phyloP scores from a whole-genome alignment of 1,140 invertebrate genomes.

The Drosophila ficusphila region DNA sequence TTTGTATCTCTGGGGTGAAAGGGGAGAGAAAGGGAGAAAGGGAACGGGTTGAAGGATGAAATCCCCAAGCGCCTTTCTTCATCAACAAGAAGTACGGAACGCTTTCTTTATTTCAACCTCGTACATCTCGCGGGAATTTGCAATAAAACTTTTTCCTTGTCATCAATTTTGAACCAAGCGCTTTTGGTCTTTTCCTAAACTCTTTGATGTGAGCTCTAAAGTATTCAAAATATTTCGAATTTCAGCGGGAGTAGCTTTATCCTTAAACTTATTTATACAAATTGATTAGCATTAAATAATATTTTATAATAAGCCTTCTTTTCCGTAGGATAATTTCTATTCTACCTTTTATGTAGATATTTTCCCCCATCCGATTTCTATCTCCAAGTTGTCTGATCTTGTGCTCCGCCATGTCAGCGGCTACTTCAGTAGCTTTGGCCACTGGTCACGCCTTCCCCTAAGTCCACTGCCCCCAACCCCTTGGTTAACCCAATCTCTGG shows the following conservation, averaged over 20 bases:
- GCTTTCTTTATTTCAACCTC: slow-evolving; percentile 16
- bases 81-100: background rate
- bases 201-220: background rate
- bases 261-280: no score
- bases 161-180: background rate
- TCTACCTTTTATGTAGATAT: background rate
- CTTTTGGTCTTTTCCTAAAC: background rate
- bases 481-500: slow-evolving; percentile 28
- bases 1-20: slow-evolving; percentile 22
- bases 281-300: no score
- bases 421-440: slow-evolving; percentile 69
- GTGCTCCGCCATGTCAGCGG: slow-evolving; percentile 40
- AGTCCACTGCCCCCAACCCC: slow-evolving; percentile 13
- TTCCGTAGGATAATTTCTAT: background rate
- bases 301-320: no score
- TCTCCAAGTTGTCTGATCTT: slow-evolving; percentile 8
- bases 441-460: slow-evolving; percentile 36
- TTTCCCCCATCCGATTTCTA: background rate
- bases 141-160: slow-evolving; percentile 26
- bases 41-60: slow-evolving; percentile 6
- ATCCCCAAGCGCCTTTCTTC: slow-evolving; percentile 24
- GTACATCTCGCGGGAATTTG: slow-evolving; percentile 22
- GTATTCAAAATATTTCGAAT: background rate
- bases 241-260: no score
- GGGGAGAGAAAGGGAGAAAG: background rate